Base-by-base conservation (phyloP, 2,113 vertebrate genomes). In the Rhynchopsitta pachyrhyncha region DNA sequence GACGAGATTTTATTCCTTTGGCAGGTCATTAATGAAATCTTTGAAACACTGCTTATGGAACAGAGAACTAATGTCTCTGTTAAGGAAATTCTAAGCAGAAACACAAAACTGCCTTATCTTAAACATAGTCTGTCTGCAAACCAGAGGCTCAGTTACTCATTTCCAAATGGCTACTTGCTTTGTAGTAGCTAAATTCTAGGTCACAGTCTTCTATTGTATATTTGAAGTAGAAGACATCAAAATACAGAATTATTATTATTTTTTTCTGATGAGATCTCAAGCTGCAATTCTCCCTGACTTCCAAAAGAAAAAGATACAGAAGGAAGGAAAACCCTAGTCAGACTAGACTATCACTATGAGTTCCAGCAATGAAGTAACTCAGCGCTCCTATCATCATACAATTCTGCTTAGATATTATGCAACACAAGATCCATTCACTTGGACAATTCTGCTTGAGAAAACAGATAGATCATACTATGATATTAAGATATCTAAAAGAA, bases 41-140 rank as follows among this genome's bases (percentile, higher is more conserved):
- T 74, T 47, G 71, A 62, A 49, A 74, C 78, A 42, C 3, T 73
- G 47, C 64, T 84, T 52, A 59, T 4, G 2, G 57, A 92, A 71
- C 33, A 73, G 42, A 52, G 52, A 92, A 74, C 68, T 68, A 77
- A 6, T 41, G 33, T 44, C 27, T 68, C 70, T 66, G 29, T 44
- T 62, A 86, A 86, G 39, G 87, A 89, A 92, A 85, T 92, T 89
- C 87, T 85, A 91, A 92, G 70, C 81, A 91, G 96, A 96, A 97
- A 91, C 49, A 96, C 69, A 91, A 90, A 93, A 91, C 88, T 80
- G 39, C 69, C 86, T 92, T 93, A 93, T 93, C 96, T 97, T 82
- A 83, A 92, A 35, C 55, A 70, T 1, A 64, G 73, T 27, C 71
- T 82, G 39, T 22, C 69, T 87, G 64, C 70, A 93, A 91, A 79